Percentiles rank a stretch among this genome's conserved stretches.
phyloP scores from a whole-genome alignment of 64 coral and sea anemone species.

The Montipora capricornis region DNA sequence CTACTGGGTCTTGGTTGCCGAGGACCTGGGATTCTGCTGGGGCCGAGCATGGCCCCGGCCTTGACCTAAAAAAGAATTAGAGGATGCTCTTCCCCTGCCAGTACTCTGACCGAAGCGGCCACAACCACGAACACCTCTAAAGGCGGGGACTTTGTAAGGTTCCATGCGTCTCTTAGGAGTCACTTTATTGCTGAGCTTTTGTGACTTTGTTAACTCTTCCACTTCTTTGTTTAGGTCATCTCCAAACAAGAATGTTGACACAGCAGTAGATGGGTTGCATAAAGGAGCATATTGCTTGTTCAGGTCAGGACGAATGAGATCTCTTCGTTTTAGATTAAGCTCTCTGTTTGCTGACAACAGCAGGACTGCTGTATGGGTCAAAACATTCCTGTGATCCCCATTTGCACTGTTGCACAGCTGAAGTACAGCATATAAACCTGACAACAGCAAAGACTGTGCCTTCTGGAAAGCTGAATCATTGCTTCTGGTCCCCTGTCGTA shows the following conservation, averaged over 20 bases:
- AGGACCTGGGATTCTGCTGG: constrained; percentile 11
- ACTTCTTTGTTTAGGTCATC: constrained; percentile 41
- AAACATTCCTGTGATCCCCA: no score
- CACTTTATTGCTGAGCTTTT: constrained; percentile 3
- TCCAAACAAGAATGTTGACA: constrained; percentile 44
- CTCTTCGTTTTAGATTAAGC: not conserved
- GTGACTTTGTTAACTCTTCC: constrained; percentile 30
- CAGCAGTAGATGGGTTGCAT: constrained; percentile 27
- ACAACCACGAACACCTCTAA: constrained; percentile 40
- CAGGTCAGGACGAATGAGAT: constrained; percentile 20
- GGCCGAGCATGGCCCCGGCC: constrained; percentile 36
- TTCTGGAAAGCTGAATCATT: no score
- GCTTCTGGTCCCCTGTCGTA: no score
- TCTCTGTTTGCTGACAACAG: no score
- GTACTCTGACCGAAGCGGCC: not conserved
- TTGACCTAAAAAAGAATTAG: constrained; percentile 63
- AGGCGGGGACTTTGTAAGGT: not conserved
- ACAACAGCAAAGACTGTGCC: no score
- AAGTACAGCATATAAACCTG: no score
- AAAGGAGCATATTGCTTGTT: constrained; percentile 38
- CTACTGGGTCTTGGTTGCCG: constrained; percentile 47
- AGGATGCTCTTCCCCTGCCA: not conserved
- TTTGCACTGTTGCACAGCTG: no score
- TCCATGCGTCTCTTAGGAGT: not conserved
- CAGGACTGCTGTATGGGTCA: no score